Conservation (phyloP, 2,888 invertebrate species). For the Podotricha telesiphe region DNA sequence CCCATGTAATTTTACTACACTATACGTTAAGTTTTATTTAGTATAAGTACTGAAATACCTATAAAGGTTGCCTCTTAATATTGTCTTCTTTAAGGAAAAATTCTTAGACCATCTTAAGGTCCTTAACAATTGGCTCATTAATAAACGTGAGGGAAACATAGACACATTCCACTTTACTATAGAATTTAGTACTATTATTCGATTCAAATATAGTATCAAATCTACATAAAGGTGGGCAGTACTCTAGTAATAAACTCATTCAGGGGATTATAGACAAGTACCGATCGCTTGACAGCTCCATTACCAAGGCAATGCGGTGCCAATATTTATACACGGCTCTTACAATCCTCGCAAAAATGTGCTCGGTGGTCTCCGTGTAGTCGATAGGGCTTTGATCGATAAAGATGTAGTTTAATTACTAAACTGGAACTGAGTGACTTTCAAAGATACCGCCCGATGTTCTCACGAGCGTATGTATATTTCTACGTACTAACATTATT, state of each 20-base stretch:
- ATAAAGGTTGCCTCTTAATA: constrained; percentile 31
- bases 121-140: constrained; percentile 39
- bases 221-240: constrained; percentile 61
- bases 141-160: constrained; percentile 32
- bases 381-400: constrained; percentile 75
- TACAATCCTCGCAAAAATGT: constrained; percentile 63
- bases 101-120: constrained; percentile 33
- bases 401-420: constrained; percentile 82
- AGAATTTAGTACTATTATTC: constrained; percentile 42
- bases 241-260: constrained; percentile 75
- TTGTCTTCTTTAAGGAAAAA: constrained; percentile 40
- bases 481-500: constrained; percentile 36
- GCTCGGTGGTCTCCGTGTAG: constrained; percentile 72
- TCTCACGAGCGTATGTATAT: constrained; percentile 49
- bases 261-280: constrained; percentile 70
- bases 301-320: constrained; percentile 66
- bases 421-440: constrained; percentile 67
- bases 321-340: constrained; percentile 64
- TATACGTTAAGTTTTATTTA: constrained; percentile 17
- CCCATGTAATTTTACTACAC: constrained; percentile 4
- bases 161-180: constrained; percentile 41
- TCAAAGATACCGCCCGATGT: constrained; percentile 74
- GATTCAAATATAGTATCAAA: constrained; percentile 35
- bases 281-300: constrained; percentile 74
- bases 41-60: constrained; percentile 27